Percentiles rank a stretch among this genome's conserved stretches.
Evolutionary conservation across 2,797 vertebrate species (phyloP).

Genomic region (Silurus lanzhouensis): DNA sequence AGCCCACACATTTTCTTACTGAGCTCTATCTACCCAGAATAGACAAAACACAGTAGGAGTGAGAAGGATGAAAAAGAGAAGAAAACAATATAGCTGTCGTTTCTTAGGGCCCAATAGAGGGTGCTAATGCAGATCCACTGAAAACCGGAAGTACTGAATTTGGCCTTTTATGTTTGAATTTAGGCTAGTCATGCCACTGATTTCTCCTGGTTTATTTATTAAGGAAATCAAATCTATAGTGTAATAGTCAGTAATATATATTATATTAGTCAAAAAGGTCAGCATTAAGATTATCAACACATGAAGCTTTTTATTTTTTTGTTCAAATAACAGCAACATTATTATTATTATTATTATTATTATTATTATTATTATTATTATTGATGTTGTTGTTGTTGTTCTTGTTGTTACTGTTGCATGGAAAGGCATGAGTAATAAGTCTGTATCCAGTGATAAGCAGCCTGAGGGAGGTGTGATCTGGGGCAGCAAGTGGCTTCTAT

Average conservation of each 20-base stretch:
- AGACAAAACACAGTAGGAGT: constrained; percentile 30
- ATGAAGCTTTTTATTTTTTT: background rate
- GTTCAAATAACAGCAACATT: too few species aligned
- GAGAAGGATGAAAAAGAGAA: constrained; percentile 18
- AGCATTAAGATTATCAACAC: background rate
- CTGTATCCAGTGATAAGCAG: background rate
- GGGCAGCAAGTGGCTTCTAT: background rate
- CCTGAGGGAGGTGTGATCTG: background rate
- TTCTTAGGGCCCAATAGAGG: constrained; percentile 38
- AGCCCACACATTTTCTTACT: constrained; percentile 43
- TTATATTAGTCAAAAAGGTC: background rate
- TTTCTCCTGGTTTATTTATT: background rate
- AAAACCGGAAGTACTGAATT: background rate
- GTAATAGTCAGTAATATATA: background rate
- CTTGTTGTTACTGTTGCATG: background rate
- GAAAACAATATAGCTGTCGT: constrained; percentile 26
- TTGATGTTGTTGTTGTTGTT: too few species aligned
- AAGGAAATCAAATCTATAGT: background rate
- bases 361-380: too few species aligned
- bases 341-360: too few species aligned
- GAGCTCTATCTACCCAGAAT: constrained; percentile 31
- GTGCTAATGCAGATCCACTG: constrained; percentile 27
- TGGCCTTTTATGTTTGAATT: background rate
- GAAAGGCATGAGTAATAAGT: background rate
- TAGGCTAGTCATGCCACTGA: background rate